Conservation (phyloP, 2,113 vertebrate genomes). For the Periophthalmus modestus region DNA sequence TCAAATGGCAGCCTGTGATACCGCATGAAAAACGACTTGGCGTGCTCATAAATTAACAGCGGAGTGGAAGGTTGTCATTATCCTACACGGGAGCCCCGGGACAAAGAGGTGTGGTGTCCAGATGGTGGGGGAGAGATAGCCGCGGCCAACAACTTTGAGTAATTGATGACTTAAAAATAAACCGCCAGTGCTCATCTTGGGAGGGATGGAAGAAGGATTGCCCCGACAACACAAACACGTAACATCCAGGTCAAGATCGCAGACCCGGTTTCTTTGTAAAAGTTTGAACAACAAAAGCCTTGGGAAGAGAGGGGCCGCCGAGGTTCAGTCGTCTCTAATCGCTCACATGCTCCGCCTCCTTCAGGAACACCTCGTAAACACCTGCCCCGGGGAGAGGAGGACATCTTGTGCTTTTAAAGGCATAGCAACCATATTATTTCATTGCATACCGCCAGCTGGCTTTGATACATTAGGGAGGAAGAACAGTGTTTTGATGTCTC, state of each 20-base stretch:
- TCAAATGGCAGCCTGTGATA: constrained; percentile 91
- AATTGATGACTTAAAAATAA: constrained; percentile 95
- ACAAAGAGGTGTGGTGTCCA: constrained; percentile 89
- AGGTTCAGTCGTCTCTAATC: background rate
- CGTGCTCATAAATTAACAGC: constrained; percentile 89
- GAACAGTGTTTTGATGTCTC: background rate
- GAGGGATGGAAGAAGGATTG: constrained; percentile 81
- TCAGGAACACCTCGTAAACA: constrained; percentile 8
- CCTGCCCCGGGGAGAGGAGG: constrained; percentile 2
- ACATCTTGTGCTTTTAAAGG: constrained; percentile 9
- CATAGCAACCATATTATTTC: constrained; percentile 8
- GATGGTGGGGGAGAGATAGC: constrained; percentile 89
- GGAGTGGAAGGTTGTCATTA: constrained; percentile 94
- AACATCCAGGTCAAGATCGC: constrained; percentile 65
- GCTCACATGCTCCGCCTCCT: background rate
- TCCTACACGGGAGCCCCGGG: constrained; percentile 83
- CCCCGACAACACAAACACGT: constrained; percentile 68
- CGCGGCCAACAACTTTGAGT: constrained; percentile 89
- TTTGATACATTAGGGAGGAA: background rate
- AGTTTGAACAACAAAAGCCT: constrained; percentile 13
- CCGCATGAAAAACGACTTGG: constrained; percentile 89
- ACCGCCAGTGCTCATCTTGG: constrained; percentile 81
- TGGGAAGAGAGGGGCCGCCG: constrained; percentile 17
- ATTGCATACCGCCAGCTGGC: background rate
- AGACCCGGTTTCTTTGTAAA: constrained; percentile 24